Evolutionary conservation across 2,888 invertebrate genomes (phyloP), one percentile per base, ranked within the genome.

Genomic region (Cephus sareptanus): DNA sequence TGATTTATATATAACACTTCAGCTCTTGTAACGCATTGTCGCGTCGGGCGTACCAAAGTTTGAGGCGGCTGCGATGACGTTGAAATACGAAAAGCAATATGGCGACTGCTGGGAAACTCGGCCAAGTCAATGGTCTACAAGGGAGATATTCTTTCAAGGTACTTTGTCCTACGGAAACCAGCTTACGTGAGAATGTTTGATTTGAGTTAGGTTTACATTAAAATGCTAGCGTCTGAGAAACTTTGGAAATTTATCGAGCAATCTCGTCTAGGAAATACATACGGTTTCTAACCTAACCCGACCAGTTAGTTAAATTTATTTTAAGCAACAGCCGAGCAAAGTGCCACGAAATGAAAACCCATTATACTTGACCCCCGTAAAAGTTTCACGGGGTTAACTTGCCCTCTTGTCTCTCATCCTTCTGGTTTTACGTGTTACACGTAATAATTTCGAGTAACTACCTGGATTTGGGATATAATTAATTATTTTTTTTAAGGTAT

Each of bases 261-360:
- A 86, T 86, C 83, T 86, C 82, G 81, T 79, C 80, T 80, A 77
- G 79, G 82, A 85, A 85, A 87, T 86, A 87, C 85, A 85, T 87
- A 84, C 83, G 85, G 84, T 81, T 80, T 23, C 2, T 56, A 37
- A 37, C 1, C 13, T 13, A 56, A 56, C 6, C 56, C 9, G 23
- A 9, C 78, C 75, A 76, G 76, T 80, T 80, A 85, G 80, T 81
- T 83, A 81, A 76, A 78, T 81, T 81, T 80, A 80, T 81, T 83
- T 83, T 78, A 80, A 83, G 82, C 81, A 71, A 31, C 81, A 76
- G 76, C 69, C 76, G 15, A 74, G 74, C 77, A 23, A 34, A 69
- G 71, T 69, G 33, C 81, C 77, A 74, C 74, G 79, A 79, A 81
- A 81, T 83, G 80, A 81, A 81, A 56, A 83, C 79, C 78, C 81